A percentile compares a stretch with the other conserved stretches of the same genome.
Conservation (phyloP, 2,797 vertebrate species). For the Cossypha heuglini region DNA sequence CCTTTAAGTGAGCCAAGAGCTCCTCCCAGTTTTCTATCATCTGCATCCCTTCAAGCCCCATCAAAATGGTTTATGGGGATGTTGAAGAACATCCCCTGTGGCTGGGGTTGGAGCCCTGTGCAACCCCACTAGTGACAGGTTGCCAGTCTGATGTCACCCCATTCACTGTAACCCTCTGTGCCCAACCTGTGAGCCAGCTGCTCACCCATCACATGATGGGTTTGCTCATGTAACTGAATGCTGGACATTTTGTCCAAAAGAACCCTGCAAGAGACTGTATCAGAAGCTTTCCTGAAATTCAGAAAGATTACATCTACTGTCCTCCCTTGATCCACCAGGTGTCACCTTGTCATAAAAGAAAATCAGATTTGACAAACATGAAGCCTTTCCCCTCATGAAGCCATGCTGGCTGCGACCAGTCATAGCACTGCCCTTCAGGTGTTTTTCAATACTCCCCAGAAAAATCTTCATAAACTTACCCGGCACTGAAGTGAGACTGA, state of each 20-base stretch:
- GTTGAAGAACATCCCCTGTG: neutral
- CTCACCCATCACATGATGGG: neutral
- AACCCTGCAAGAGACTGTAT: neutral
- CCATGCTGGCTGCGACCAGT: accelerated
- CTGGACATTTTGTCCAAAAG: neutral
- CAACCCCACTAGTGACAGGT: neutral
- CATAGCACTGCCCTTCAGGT: neutral
- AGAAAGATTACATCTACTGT: neutral
- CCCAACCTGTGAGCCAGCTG: accelerated
- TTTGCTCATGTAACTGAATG: neutral
- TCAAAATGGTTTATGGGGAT: neutral
- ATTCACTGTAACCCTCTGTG: neutral
- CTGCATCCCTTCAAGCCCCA: neutral
- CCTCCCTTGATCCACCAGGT: neutral
- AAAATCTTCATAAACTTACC: neutral
- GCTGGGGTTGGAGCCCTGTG: neutral
- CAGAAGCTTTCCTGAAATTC: neutral
- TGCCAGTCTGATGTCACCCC: neutral
- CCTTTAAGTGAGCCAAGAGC: neutral
- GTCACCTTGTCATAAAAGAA: neutral
- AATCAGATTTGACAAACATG: neutral
- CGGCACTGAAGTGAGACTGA: neutral
- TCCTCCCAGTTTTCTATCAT: neutral
- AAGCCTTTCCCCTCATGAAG: neutral
- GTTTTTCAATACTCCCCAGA: neutral